Evolutionary conservation across 2,113 vertebrate species (phyloP).

Genomic region (Zosterops lateralis): DNA sequence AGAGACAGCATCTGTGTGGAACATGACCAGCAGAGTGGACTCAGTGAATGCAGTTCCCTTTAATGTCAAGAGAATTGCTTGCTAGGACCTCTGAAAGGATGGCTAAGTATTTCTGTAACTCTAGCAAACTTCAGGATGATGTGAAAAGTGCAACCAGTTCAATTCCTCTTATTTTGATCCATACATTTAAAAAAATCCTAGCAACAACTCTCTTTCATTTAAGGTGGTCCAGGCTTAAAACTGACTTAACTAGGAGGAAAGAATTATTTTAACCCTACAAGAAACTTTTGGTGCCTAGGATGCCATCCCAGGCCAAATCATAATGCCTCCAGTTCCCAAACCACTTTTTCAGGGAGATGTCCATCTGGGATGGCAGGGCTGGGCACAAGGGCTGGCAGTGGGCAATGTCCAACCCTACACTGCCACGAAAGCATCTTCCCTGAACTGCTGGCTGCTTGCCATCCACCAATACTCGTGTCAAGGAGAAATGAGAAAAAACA

Average conservation of each 20-base stretch:
- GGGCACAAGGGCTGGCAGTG: neutral
- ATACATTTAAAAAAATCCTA: neutral
- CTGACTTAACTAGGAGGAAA: neutral
- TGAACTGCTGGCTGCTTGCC: neutral
- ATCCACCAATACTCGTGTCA: neutral
- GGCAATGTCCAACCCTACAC: fast-evolving
- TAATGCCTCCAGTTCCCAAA: neutral
- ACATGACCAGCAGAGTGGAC: neutral
- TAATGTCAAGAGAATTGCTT: neutral
- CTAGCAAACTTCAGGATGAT: neutral
- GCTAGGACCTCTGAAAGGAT: neutral
- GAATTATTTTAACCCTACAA: neutral
- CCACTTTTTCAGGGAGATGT: neutral
- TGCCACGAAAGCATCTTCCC: neutral
- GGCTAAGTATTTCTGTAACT: neutral
- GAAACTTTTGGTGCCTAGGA: neutral
- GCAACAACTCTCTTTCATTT: neutral
- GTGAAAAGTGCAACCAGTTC: neutral
- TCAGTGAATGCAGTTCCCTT: neutral
- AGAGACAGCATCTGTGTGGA: neutral
- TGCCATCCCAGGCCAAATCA: neutral
- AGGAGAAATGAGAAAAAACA: neutral
- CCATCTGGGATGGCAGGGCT: fast-evolving
- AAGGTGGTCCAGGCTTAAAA: neutral
- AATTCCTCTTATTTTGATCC: neutral